These are phyloP conservation scores for Coremacera marginata DNA, from an alignment of 2,888 invertebrate genomes.

Conservation along the genomic window DNA sequence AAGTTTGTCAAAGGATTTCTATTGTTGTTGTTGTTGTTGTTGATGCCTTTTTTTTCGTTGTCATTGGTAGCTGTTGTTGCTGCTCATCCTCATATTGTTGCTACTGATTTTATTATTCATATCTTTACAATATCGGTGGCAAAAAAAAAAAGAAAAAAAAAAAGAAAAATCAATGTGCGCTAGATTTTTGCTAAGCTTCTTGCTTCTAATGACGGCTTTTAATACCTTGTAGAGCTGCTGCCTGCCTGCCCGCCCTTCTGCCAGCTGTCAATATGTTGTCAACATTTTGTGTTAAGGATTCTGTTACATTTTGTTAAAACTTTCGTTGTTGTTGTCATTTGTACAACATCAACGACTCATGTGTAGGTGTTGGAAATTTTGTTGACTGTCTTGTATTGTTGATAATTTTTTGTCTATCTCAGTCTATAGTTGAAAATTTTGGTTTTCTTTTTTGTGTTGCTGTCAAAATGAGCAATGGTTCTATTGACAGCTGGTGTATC, in stretches of 20 bases:
- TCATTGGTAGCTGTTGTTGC: slow-evolving; percentile 2
- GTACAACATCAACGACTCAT: background rate
- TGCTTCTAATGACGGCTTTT: background rate
- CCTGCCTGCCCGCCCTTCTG: background rate
- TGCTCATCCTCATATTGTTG: background rate
- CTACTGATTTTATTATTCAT: too few relatives aligned
- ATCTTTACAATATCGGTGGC: too few relatives aligned
- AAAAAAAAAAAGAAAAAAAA: too few relatives aligned
- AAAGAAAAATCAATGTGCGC: too few relatives aligned
- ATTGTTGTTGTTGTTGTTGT: slow-evolving; percentile 27
- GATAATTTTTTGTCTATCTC: background rate
- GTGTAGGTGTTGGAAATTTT: background rate
- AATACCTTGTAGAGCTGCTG: background rate
- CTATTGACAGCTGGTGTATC: slow-evolving; percentile 29
- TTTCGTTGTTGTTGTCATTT: background rate
- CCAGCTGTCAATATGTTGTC: background rate
- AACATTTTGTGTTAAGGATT: background rate
- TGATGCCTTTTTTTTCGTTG: slow-evolving; percentile 17
- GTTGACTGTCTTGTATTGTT: background rate
- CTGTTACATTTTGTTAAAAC: background rate
- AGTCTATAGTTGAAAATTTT: background rate
- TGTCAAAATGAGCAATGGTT: slow-evolving; percentile 23
- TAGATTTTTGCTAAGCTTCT: too few relatives aligned
- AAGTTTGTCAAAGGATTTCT: slow-evolving; percentile 33
- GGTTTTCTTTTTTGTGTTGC: background rate